These are phyloP conservation scores for Glaucidium brasilianum DNA, from an alignment of 2,113 vertebrate genomes.

Conservation along the genomic window DNA sequence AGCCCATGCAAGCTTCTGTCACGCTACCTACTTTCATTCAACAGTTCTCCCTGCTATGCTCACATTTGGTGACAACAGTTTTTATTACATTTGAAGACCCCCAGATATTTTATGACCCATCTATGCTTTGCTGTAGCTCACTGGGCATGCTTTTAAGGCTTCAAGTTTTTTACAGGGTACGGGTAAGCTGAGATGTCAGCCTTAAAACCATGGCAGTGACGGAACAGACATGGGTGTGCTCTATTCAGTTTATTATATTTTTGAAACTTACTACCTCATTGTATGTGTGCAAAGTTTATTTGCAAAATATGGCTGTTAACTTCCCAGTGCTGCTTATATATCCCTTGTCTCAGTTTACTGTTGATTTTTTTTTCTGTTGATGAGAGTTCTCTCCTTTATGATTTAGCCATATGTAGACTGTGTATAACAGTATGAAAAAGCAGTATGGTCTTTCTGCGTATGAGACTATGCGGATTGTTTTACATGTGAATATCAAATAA, in stretches of 20 bases:
- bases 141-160: neutral
- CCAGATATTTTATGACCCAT: neutral
- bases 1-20: neutral
- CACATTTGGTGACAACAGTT: neutral
- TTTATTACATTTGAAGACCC: neutral
- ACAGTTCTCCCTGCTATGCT: neutral
- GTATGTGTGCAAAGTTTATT: neutral
- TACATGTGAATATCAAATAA: neutral
- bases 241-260: neutral
- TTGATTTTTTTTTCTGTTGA: neutral
- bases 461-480: neutral
- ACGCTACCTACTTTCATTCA: rapidly evolving
- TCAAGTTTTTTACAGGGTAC: neutral
- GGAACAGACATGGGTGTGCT: neutral
- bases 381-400: neutral
- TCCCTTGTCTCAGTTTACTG: neutral
- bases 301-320: neutral
- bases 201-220: neutral
- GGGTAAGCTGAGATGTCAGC: neutral
- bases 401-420: neutral
- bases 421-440: neutral
- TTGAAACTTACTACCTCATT: neutral
- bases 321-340: neutral
- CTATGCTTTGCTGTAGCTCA: neutral
- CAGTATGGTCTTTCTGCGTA: neutral